phyloP scores from a whole-genome alignment of 2,888 invertebrate genomes.

The Boloria selene region DNA sequence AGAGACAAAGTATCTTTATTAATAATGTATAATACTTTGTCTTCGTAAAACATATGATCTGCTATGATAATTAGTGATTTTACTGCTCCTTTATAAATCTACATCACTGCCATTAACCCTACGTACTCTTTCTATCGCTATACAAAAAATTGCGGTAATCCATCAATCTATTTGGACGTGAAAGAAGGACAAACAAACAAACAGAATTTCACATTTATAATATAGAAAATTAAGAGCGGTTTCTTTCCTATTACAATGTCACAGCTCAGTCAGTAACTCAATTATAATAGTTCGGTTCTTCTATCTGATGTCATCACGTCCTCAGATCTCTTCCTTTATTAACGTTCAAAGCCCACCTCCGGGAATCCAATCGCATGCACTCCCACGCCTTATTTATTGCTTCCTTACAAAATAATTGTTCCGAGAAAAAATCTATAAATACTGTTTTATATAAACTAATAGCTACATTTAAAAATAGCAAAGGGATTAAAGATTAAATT shows the following conservation, averaged over 20 bases:
- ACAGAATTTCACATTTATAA: background rate
- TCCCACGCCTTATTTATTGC: conserved; percentile 71
- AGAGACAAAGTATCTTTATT: too few species aligned
- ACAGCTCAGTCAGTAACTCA: conserved; percentile 26
- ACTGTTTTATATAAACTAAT: background rate
- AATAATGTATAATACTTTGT: too few species aligned
- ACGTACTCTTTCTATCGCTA: too few species aligned
- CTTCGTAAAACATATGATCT: too few species aligned
- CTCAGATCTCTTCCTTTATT: conserved; percentile 57
- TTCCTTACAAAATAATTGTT: conserved; percentile 70
- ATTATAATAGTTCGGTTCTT: conserved; percentile 40
- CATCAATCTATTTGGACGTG: too few species aligned
- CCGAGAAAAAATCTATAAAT: conserved; percentile 46
- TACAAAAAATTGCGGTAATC: too few species aligned
- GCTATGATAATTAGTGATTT: too few species aligned
- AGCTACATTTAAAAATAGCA: background rate
- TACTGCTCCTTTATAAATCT: too few species aligned
- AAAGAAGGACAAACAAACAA: background rate
- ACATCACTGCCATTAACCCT: too few species aligned
- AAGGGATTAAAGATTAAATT: too few species aligned
- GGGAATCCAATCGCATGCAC: conserved; percentile 65
- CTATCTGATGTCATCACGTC: conserved; percentile 57
- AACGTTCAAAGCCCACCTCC: conserved; percentile 66
- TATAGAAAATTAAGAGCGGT: background rate
- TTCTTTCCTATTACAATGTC: conserved; percentile 1